phyloP scores from a whole-genome alignment of 2,113 vertebrate species.

The Tonatia bakeri region DNA sequence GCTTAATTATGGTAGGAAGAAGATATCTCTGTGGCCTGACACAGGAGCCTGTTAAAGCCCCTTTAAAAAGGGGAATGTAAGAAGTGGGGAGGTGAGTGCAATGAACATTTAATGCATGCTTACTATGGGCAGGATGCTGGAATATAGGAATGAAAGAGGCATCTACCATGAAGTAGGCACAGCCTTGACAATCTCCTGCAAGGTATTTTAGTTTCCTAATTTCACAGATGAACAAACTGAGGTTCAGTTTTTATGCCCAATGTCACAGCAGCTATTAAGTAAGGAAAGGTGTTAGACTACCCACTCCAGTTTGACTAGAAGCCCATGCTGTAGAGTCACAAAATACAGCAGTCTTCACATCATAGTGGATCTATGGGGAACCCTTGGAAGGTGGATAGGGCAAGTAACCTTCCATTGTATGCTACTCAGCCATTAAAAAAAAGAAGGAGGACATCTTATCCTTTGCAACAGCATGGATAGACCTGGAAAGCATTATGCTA shows the following conservation, averaged over 20 bases:
- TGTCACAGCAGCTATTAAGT: not conserved
- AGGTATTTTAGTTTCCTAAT: not conserved
- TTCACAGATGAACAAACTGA: not conserved
- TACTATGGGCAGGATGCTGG: not conserved
- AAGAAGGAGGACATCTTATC: not conserved
- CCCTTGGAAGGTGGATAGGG: not conserved
- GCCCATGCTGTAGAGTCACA: not conserved
- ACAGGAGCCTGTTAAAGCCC: constrained; percentile 73
- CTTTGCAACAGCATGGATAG: not conserved
- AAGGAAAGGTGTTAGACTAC: not conserved
- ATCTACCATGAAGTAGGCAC: not conserved
- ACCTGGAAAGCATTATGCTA: not conserved
- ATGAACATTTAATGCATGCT: not conserved
- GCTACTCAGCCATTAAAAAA: not conserved
- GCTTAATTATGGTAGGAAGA: constrained; percentile 84
- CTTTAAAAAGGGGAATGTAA: constrained; percentile 35
- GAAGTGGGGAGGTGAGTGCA: not conserved
- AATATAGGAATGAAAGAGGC: not conserved
- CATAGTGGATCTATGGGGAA: not conserved
- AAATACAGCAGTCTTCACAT: not conserved
- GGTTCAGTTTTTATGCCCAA: not conserved
- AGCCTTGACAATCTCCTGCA: not conserved
- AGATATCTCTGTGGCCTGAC: constrained; percentile 76
- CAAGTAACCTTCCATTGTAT: not conserved
- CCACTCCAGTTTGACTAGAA: not conserved